These are phyloP conservation scores for Cygnus buccinator DNA, from an alignment of 2,113 vertebrate genomes.

Conservation along the genomic window DNA sequence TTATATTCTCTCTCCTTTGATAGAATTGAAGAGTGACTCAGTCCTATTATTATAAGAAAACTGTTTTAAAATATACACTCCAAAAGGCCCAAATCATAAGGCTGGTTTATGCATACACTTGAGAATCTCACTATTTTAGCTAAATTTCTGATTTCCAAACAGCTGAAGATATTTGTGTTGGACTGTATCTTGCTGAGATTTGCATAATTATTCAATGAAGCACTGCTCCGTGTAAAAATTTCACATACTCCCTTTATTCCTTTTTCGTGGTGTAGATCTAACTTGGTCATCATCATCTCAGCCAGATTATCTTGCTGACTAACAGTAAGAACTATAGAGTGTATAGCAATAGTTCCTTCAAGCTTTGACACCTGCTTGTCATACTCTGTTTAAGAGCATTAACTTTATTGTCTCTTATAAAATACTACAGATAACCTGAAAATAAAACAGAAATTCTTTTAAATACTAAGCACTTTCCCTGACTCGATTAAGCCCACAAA, in stretches of 20 bases:
- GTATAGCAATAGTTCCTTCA: neutral
- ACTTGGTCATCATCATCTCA: neutral
- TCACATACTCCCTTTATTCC: neutral
- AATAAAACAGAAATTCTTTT: neutral
- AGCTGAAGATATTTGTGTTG: neutral
- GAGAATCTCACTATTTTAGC: neutral
- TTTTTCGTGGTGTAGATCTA: neutral
- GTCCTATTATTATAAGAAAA: slow-evolving; percentile 7
- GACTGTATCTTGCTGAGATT: neutral
- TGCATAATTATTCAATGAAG: neutral
- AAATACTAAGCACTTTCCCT: neutral
- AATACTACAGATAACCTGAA: neutral
- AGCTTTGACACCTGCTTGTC: neutral
- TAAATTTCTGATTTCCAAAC: neutral
- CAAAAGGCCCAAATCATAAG: neutral
- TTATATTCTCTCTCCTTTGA: slow-evolving; percentile 47
- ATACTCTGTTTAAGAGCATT: neutral
- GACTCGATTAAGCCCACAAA: neutral
- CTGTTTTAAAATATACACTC: neutral
- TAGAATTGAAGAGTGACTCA: slow-evolving; percentile 47
- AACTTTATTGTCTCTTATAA: neutral
- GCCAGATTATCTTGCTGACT: neutral
- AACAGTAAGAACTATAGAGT: neutral
- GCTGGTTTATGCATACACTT: neutral
- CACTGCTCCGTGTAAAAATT: neutral